Conservation (phyloP, 2,888 invertebrate species). For the Dimorphilus gyrociliatus region DNA sequence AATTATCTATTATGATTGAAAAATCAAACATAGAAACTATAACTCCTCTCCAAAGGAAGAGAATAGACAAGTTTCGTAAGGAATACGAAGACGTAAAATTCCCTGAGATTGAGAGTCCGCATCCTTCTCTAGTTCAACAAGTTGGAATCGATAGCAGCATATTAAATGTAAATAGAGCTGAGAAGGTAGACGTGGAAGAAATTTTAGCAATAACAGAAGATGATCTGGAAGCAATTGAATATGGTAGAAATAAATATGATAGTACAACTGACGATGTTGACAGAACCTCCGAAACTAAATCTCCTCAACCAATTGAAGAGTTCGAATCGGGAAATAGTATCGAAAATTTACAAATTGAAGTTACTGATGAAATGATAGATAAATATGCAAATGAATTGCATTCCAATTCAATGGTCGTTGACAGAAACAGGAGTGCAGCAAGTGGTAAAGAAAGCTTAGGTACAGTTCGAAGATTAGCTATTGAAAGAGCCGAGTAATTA, state of each 20-base stretch:
- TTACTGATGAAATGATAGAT: conserved; percentile 27
- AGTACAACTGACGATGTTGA: background rate
- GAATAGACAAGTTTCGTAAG: no score
- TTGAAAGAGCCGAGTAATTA: conserved; percentile 15
- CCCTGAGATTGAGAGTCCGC: background rate
- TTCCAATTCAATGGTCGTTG: conserved; percentile 27
- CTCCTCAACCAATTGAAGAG: conserved; percentile 10
- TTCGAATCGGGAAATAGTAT: conserved; percentile 28
- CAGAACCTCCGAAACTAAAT: conserved; percentile 3
- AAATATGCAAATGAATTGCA: conserved; percentile 30
- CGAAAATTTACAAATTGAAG: conserved; percentile 25
- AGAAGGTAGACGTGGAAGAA: conserved; percentile 5
- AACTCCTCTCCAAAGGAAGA: conserved; percentile 1
- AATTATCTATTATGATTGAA: no score
- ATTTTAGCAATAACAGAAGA: conserved; percentile 3
- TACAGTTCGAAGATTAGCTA: conserved; percentile 22
- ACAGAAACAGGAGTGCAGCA: conserved; percentile 8
- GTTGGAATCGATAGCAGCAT: no score
- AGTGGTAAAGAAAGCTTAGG: conserved; percentile 14
- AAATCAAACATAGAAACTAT: conserved; percentile 7
- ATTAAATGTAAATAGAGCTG: conserved; percentile 5
- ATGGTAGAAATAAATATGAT: background rate
- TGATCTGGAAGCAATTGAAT: background rate
- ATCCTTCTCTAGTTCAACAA: background rate
- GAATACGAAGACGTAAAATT: no score